Base-by-base conservation (phyloP, 2,888 invertebrate genomes). In the Holacanthella duospinosa region DNA sequence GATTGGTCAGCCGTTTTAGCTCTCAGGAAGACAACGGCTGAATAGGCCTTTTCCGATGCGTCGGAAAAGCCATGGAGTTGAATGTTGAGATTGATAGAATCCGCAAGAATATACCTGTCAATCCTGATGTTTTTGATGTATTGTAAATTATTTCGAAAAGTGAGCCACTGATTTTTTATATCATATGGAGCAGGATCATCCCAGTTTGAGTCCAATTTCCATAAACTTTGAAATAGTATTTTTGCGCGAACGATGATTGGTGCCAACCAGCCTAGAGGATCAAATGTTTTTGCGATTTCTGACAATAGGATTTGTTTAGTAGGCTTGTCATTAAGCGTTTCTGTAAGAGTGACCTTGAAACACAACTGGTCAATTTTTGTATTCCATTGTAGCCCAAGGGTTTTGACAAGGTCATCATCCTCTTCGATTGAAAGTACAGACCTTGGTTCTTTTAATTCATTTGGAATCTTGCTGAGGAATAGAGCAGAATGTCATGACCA, bases 41-140 rank as follows among this genome's bases (percentile, higher is more conserved):
- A 71, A 43, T 70, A 72, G 12, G 73, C 73, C 29, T 29, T 55
- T 27, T 59, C 60, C 2, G 70, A 71, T 1, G 72, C 71, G 60
- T 74, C 73, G 1, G 66, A 66, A 68, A 73, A 74, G 1, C 69
- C 71, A 61, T 74, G 73, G 24, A 75, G 44, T 64, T 73, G 61
- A n/a, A n/a, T n/a, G n/a, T n/a, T n/a, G n/a, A n/a, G n/a, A n/a
- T n/a, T n/a, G 4, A 67, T 55, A 21, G 3, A n/a, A 2, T 2
- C 25, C 25, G 2, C n/a, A 19, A 21, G 26, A 25, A 64, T 19
- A 24, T 43, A 60, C 1, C 63, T 29, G 2, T 64, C 53, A 21
- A 63, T 60, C 4, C 26, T 28, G 1, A 63, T 1, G 2, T 12
- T n/a, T 21, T 24, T 24, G 9, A 63, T n/a, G 6, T 29, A 4